Percentiles rank a stretch among this genome's conserved stretches.
Conservation (phyloP, 2,797 vertebrate species). For the Stomatorhinus walkeri region DNA sequence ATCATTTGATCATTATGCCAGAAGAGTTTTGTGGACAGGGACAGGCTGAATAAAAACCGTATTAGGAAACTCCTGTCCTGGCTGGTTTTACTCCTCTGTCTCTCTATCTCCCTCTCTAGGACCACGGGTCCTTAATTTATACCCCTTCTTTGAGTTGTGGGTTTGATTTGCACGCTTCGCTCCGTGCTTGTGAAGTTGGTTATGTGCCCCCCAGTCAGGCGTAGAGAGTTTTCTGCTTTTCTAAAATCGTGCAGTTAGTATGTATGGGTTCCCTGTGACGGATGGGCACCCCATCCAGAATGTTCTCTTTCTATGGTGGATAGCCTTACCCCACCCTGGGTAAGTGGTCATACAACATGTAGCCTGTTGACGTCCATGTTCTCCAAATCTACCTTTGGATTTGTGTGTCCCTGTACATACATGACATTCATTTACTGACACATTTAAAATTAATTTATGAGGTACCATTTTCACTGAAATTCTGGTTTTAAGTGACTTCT, state of each 20-base stretch:
- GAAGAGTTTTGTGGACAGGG: background rate
- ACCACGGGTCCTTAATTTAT: background rate
- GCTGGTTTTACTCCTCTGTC: background rate
- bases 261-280: background rate
- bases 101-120: background rate
- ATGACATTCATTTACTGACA: background rate
- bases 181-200: background rate
- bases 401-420: background rate
- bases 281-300: background rate
- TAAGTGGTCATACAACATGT: background rate
- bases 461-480: background rate
- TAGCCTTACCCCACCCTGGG: background rate
- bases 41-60: background rate
- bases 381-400: background rate
- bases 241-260: background rate
- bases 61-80: background rate
- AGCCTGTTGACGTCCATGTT: background rate
- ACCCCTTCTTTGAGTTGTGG: background rate
- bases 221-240: background rate
- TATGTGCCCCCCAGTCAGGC: background rate
- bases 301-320: background rate
- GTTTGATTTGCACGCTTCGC: background rate
- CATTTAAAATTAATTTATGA: background rate
- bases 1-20: slow-evolving; percentile 3
- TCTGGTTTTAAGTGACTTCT: background rate